A percentile compares a stretch with the other conserved stretches of the same genome.
Evolutionary conservation across 2,888 invertebrate species (phyloP).

Genomic region (Elmis aenea): DNA sequence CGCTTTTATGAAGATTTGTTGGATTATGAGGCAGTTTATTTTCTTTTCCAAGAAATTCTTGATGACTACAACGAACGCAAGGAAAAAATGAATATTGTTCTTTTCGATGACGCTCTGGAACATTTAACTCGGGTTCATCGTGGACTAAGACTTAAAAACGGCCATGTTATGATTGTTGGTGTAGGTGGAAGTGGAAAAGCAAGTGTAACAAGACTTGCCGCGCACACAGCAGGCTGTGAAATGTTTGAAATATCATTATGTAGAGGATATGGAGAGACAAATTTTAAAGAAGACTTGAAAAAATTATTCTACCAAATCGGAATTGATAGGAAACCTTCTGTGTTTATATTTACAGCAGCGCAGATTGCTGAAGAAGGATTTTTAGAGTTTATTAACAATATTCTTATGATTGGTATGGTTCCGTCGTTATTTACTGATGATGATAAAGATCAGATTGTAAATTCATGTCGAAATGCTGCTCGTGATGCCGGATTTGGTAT

Average conservation of each 20-base stretch:
- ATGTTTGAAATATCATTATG: conserved; percentile 77
- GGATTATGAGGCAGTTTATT: conserved; percentile 85
- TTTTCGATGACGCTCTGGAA: conserved; percentile 89
- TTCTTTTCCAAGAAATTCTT: conserved; percentile 83
- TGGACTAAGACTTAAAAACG: conserved; percentile 74
- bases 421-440: conserved; percentile 84
- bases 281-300: conserved; percentile 85
- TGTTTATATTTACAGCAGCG: conserved; percentile 79
- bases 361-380: conserved; percentile 81
- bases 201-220: conserved; percentile 70
- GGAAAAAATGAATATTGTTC: conserved; percentile 70
- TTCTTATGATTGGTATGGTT: conserved; percentile 79
- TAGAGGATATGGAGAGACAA: conserved; percentile 78
- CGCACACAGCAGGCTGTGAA: conserved; percentile 79
- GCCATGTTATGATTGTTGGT: conserved; percentile 81
- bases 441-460: conserved; percentile 78
- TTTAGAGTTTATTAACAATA: conserved; percentile 86
- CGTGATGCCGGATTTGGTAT: conserved; percentile 66
- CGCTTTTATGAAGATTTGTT: conserved; percentile 84
- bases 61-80: conserved; percentile 79
- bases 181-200: conserved; percentile 89
- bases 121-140: conserved; percentile 86
- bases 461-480: conserved; percentile 63
- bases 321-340: conserved; percentile 70
- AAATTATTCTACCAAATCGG: conserved; percentile 71